Conservation (phyloP, 2,888 invertebrate species). For the Leptothorax acervorum region DNA sequence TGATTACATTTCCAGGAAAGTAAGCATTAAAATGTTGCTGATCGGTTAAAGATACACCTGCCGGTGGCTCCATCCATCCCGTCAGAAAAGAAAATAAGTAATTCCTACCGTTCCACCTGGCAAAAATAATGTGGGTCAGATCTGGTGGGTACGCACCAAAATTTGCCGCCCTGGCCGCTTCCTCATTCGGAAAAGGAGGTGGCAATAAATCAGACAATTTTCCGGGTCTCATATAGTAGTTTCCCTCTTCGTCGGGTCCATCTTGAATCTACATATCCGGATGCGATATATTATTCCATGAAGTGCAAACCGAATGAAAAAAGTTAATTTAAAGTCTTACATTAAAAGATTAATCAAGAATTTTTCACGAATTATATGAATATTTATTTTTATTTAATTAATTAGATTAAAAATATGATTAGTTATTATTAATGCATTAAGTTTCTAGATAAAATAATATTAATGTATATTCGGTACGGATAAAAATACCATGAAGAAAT, state of each 20-base stretch:
- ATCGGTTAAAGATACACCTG: slow-evolving; percentile 93
- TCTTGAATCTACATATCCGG: slow-evolving; percentile 88
- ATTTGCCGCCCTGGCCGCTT: slow-evolving; percentile 98
- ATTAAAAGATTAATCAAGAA: background rate
- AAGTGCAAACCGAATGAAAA: background rate
- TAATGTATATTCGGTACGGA: no score
- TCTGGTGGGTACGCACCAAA: slow-evolving; percentile 98
- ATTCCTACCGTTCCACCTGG: slow-evolving; percentile 96
- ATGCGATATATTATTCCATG: background rate
- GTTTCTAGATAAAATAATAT: background rate
- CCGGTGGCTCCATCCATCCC: slow-evolving; percentile 97
- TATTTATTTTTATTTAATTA: background rate
- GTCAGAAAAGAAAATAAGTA: slow-evolving; percentile 97
- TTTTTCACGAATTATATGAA: background rate
- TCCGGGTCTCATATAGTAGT: slow-evolving; percentile 96
- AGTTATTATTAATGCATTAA: background rate
- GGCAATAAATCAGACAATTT: slow-evolving; percentile 96
- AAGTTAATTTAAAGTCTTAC: background rate
- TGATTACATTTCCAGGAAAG: slow-evolving; percentile 98
- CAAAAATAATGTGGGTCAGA: slow-evolving; percentile 93
- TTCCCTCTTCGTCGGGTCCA: slow-evolving; percentile 94
- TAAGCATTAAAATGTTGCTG: slow-evolving; percentile 98
- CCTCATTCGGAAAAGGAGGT: slow-evolving; percentile 96
- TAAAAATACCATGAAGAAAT: background rate
- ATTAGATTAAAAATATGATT: background rate